These are phyloP conservation scores for Umimayanthus kanabou DNA, from an alignment of 92 coral and sea anemone species.

Conservation along the genomic window DNA sequence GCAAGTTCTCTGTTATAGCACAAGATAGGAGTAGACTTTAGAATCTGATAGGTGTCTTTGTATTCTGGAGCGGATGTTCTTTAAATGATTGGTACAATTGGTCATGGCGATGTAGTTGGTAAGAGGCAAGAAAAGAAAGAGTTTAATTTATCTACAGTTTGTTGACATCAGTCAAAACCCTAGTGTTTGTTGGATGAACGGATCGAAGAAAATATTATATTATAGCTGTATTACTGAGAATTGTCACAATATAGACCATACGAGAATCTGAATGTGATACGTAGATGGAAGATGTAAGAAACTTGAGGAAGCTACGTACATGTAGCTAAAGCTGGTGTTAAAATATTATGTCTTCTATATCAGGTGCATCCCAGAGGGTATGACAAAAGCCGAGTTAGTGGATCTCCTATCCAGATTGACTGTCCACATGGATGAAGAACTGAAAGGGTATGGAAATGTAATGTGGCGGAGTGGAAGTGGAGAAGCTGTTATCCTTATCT, in stretches of 20 bases:
- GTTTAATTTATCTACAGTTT: not conserved
- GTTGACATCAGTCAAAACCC: no score
- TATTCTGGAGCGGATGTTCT: no score
- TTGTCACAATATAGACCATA: not conserved
- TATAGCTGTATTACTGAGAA: not conserved
- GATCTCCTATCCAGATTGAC: slow-evolving; percentile 93
- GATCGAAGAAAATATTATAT: no score
- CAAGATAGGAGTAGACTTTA: no score
- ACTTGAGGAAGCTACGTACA: not conserved
- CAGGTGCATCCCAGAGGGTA: slow-evolving; percentile 96
- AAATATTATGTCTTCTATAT: not conserved
- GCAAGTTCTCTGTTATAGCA: no score
- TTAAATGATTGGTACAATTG: no score
- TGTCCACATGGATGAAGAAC: slow-evolving; percentile 97
- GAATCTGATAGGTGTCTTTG: no score
- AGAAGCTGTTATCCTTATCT: no score
- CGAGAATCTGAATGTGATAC: no score
- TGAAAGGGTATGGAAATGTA: slow-evolving; percentile 75
- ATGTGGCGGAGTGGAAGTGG: no score
- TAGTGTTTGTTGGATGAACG: no score
- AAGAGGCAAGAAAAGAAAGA: not conserved
- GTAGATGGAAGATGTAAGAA: not conserved
- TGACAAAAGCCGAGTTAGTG: slow-evolving; percentile 93
- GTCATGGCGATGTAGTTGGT: no score
- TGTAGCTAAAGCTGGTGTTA: not conserved